Evolutionary conservation across 2,888 invertebrate genomes (phyloP).

Genomic region (Exephanes ischioxanthus): DNA sequence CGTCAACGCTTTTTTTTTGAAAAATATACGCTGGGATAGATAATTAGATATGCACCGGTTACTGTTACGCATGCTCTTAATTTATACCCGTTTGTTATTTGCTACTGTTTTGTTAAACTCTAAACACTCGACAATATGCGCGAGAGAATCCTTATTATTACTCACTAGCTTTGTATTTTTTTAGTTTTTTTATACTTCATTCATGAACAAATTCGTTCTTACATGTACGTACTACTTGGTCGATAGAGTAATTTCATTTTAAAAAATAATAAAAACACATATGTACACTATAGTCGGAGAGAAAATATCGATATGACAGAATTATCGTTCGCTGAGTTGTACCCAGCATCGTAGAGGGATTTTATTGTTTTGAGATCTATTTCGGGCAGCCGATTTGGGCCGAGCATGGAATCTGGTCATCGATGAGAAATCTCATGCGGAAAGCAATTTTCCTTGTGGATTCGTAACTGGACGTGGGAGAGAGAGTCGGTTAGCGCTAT

Average conservation of each 20-base stretch:
- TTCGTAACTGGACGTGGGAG: background rate
- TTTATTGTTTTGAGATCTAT: background rate
- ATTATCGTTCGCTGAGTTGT: background rate
- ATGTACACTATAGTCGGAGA: conserved; percentile 18
- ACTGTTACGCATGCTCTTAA: background rate
- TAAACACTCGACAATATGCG: background rate
- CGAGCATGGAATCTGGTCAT: background rate
- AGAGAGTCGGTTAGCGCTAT: background rate
- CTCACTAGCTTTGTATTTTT: background rate
- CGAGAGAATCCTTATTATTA: background rate
- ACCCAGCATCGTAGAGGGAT: background rate
- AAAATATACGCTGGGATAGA: conserved; percentile 13
- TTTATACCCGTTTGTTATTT: background rate
- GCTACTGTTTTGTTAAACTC: background rate
- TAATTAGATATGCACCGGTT: background rate
- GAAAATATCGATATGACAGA: conserved; percentile 17
- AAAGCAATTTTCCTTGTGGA: background rate
- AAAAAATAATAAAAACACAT: conserved; percentile 6
- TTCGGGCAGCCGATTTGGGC: background rate
- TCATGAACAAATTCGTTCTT: background rate
- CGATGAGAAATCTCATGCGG: background rate
- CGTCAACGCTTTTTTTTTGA: background rate
- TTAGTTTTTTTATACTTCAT: background rate
- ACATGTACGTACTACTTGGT: background rate
- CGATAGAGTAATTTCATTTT: background rate